These are phyloP conservation scores for Rhinoptilus africanus DNA, from an alignment of 2,113 vertebrate genomes.

Conservation along the genomic window DNA sequence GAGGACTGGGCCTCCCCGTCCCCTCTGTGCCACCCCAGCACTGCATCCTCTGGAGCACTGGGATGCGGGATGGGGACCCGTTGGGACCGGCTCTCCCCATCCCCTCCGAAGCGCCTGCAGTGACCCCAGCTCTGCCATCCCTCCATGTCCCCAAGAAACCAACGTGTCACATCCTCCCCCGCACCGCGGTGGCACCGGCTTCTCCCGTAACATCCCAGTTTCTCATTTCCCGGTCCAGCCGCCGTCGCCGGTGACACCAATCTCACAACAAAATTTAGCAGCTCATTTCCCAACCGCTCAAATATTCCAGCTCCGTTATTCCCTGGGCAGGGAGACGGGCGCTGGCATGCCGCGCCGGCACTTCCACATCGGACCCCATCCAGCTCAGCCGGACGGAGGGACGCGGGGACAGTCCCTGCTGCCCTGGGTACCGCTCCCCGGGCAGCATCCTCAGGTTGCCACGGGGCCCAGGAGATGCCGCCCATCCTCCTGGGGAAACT, in stretches of 20 bases:
- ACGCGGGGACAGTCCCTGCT: no score
- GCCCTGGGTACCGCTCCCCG: neutral
- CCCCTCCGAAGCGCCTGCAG: no score
- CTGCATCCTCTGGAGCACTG: no score
- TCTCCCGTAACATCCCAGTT: neutral
- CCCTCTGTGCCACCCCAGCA: no score
- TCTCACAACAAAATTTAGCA: slow-evolving; percentile 73
- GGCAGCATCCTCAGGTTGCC: neutral
- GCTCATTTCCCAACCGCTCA: slow-evolving; percentile 65
- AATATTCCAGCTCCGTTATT: slow-evolving; percentile 72
- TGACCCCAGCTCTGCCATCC: no score
- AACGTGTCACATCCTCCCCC: rapidly evolving
- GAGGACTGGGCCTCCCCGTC: no score
- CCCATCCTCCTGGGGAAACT: neutral
- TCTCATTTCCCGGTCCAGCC: neutral
- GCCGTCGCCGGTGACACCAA: slow-evolving; percentile 67
- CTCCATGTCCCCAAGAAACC: neutral
- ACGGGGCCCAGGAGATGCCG: neutral
- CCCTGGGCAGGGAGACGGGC: neutral
- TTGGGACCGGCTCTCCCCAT: no score
- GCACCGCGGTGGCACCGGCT: rapidly evolving
- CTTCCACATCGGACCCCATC: neutral
- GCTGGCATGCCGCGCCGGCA: neutral
- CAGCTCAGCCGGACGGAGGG: neutral
- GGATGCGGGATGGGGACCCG: no score